Base-by-base conservation (phyloP, 2,113 vertebrate genomes). In the Ondatra zibethicus region DNA sequence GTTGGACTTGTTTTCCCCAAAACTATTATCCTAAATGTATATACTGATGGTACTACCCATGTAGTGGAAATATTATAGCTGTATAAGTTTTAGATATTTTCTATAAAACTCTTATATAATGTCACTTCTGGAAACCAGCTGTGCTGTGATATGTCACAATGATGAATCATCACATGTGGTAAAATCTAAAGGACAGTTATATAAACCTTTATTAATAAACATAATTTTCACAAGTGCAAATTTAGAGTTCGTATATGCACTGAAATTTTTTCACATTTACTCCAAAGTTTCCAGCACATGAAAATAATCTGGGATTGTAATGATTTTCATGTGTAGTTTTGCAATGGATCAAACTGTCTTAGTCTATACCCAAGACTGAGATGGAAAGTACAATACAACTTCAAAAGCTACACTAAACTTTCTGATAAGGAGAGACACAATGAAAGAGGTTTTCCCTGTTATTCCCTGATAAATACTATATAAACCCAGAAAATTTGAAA, bases 131-230 rank as follows among this genome's bases (percentile, higher is more conserved):
- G 95, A 89, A 97, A 87, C 96, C 97, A 97, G 97, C 97, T 97
- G 95, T 96, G 95, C 97, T 97, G 95, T 91, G 94, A 97, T 97
- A 97, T 97, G 92, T 96, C 96, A 96, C 72, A 87, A 78, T 82
- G 96, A 96, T 97, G 98, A 97, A 95, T 97, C 97, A 97, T 93
- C 95, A 82, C 23, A 75, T n/a, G 78, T 89, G 92, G 85, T 76
- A 95, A 92, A 95, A 92, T 73, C 88, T 95, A 97, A 98, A 97
- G 97, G 97, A 95, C 97, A 95, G 95, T 98, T 98, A 97, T 84
- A 55, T 97, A 97, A 97, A 91, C 90, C 76, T 91, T 91, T 93
- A 92, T 97, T 97, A 97, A 97, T 96, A 97, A 96, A 92, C 95
- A 95, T 86, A 87, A 94, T 97, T 93, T 95, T 96, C 90, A 87